phyloP scores from a whole-genome alignment of 2,888 invertebrate genomes.

The Bembecia ichneumoniformis region DNA sequence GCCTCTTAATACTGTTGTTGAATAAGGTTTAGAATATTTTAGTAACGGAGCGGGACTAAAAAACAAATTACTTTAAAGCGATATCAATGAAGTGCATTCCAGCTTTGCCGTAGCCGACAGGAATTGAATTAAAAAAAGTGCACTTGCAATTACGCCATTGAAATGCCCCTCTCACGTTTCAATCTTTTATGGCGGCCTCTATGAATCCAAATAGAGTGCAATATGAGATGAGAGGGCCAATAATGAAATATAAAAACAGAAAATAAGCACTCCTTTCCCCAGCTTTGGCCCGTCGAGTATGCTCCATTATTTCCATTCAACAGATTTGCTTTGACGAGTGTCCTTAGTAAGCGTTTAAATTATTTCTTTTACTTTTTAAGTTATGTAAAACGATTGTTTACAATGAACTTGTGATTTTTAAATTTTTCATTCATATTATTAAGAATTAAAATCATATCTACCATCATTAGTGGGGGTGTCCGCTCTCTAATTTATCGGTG shows the following conservation, averaged over 20 bases:
- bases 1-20: neutral
- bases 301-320: conserved; percentile 64
- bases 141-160: conserved; percentile 70
- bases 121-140: conserved; percentile 65
- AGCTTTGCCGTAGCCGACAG: conserved; percentile 62
- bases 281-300: conserved; percentile 47
- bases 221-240: conserved; percentile 70
- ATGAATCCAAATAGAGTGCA: conserved; percentile 62
- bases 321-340: conserved; percentile 55
- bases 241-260: conserved; percentile 71
- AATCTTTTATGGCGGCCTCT: conserved; percentile 68
- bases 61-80: conserved; percentile 22
- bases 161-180: conserved; percentile 69
- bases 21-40: neutral
- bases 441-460: too few relatives aligned
- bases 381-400: conserved; percentile 11
- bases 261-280: conserved; percentile 59
- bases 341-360: conserved; percentile 56
- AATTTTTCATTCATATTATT: too few relatives aligned
- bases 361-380: conserved; percentile 30
- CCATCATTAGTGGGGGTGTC: too few relatives aligned
- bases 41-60: neutral
- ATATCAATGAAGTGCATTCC: conserved; percentile 68
- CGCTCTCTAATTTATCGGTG: too few relatives aligned
- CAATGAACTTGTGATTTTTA: too few relatives aligned